Percentiles rank a stretch among this genome's conserved stretches.
phyloP scores from a whole-genome alignment of 2,113 vertebrate species.

The Dicerorhinus sumatrensis region DNA sequence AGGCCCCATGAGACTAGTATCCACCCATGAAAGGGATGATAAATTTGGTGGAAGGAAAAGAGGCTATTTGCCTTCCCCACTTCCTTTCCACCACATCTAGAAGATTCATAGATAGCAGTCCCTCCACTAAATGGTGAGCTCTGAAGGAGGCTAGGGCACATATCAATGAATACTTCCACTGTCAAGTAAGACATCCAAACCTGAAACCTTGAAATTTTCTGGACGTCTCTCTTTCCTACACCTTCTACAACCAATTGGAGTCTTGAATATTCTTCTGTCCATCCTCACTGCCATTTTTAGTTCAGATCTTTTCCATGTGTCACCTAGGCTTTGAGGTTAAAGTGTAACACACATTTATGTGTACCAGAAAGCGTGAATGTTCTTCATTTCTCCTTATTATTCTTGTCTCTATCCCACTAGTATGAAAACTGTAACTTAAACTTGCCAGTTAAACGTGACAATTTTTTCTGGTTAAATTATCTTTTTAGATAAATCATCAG shows the following conservation, averaged over 20 bases:
- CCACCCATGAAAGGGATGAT: background rate
- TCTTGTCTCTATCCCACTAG: background rate
- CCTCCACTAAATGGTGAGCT: background rate
- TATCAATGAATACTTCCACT: background rate
- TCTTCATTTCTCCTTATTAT: background rate
- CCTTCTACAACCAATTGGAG: background rate
- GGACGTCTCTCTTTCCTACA: background rate
- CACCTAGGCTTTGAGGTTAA: background rate
- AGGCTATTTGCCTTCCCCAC: background rate
- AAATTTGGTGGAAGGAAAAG: background rate
- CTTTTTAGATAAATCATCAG: background rate
- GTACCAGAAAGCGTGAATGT: background rate
- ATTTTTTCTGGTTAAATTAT: background rate
- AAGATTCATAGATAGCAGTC: background rate
- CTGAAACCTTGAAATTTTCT: background rate
- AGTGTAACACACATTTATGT: background rate
- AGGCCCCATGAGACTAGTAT: background rate
- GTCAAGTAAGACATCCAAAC: background rate
- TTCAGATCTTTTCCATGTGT: background rate
- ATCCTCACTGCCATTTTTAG: background rate
- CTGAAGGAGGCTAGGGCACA: background rate
- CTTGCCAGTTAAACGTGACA: background rate
- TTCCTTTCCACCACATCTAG: background rate
- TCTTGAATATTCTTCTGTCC: background rate
- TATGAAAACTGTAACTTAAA: constrained; percentile 31